Evolutionary conservation across 2,888 invertebrate species (phyloP), one percentile per base, ranked within the genome.

Genomic region (Agriopis marginaria): DNA sequence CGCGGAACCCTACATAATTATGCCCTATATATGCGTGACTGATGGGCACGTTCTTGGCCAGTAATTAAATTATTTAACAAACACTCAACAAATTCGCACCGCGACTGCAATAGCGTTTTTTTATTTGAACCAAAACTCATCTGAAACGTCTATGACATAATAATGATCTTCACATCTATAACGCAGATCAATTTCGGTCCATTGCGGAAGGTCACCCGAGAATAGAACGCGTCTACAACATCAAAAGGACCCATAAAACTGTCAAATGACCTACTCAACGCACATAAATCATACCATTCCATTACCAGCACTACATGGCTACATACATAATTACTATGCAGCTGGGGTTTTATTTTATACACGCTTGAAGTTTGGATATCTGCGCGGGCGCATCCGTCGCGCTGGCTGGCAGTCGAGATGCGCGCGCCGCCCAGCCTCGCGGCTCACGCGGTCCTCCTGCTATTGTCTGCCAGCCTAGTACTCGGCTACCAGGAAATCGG

Each of bases 341-440:
- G 53, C 58, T 68, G 62, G 44, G 12, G 17, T 47, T 61, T 61
- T 61, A 56, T 58, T 58, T 58, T 45, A 12, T 45, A 58, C 45
- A 45, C 23, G 58, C 58, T 45, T 55, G 81, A 86, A 88, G 86
- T 91, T 91, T 89, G 89, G 81, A 80, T 79, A 86, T 75, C 89
- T 85, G 90, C 77, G 78, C 83, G 86, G 88, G 84, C 92, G 92
- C 92, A 92, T 90, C 85, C 79, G 77, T 75, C 76, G 80, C 77
- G 78, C 79, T 83, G 82, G 79, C 80, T 75, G 87, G 83, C 92
- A 92, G 93, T 92, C 91, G 90, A 81, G 86, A 93, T 93, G 93
- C 92, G 92, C 86, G 90, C 90, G 90, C 88, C 90, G 88, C 74
- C 80, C 85, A 81, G 85, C 82, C 78, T 82, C 86, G 86, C 87